phyloP scores from a whole-genome alignment of 2,888 invertebrate species.

The Megaustenia siamemsis region DNA sequence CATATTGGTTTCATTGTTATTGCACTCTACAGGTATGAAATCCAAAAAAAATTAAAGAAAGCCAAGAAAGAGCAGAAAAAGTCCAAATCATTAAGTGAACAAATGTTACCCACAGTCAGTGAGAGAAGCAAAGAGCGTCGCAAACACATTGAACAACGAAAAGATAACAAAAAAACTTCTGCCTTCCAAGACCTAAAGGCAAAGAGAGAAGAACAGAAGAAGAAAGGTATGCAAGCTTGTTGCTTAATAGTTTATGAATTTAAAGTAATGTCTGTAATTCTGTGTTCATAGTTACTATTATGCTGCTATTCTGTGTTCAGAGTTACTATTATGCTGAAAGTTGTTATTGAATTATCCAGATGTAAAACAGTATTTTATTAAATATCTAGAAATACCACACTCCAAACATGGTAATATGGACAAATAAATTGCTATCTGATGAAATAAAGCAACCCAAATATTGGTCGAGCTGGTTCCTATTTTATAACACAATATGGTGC shows the following conservation, averaged over 20 bases:
- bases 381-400: too few relatives aligned
- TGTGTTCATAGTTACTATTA: too few relatives aligned
- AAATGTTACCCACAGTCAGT: slow-evolving; percentile 64
- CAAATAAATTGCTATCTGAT: too few relatives aligned
- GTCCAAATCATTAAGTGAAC: slow-evolving; percentile 45
- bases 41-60: slow-evolving; percentile 93
- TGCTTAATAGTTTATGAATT: not conserved
- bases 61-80: slow-evolving; percentile 86
- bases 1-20: not conserved
- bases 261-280: not conserved
- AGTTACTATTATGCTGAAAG: too few relatives aligned
- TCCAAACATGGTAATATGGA: too few relatives aligned
- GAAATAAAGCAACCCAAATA: too few relatives aligned
- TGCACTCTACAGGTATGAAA: slow-evolving; percentile 87
- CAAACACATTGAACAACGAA: slow-evolving; percentile 91
- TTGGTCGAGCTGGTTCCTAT: too few relatives aligned
- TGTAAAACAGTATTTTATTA: too few relatives aligned
- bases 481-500: too few relatives aligned
- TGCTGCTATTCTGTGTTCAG: too few relatives aligned
- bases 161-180: slow-evolving; percentile 89
- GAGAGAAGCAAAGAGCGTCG: slow-evolving; percentile 89
- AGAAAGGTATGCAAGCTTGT: slow-evolving; percentile 81
- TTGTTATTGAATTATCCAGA: too few relatives aligned
- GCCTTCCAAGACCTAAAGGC: slow-evolving; percentile 96
- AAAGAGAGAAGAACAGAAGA: slow-evolving; percentile 92